Evolutionary conservation across 2,888 invertebrate species (phyloP).

Genomic region (Monoplex corrugatus): DNA sequence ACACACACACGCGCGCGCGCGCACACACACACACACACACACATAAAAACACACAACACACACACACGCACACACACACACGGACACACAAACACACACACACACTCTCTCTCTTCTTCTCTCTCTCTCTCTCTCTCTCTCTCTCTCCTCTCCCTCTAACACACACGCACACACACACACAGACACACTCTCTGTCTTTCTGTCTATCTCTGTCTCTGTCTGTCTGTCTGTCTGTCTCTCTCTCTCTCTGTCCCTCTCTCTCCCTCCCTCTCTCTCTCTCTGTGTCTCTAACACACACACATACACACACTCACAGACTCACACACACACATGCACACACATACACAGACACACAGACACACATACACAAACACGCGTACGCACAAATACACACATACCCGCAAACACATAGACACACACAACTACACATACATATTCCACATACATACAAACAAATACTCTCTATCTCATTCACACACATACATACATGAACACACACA

Average conservation of each 20-base stretch:
- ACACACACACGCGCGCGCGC: neutral
- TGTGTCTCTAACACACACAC: neutral
- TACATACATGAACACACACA: slow-evolving; percentile 16
- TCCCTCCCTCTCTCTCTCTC: too few relatives aligned
- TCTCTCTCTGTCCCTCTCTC: too few relatives aligned
- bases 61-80: neutral
- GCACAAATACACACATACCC: neutral
- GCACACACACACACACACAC: neutral
- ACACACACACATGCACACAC: neutral
- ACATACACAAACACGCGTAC: too few relatives aligned
- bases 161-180: too few relatives aligned
- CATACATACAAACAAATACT: neutral
- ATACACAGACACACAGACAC: neutral
- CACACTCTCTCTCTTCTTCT: too few relatives aligned
- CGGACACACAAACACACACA: too few relatives aligned
- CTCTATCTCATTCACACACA: neutral
- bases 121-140: too few relatives aligned
- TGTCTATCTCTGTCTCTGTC: too few relatives aligned
- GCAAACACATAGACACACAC: neutral
- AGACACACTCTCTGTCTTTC: too few relatives aligned
- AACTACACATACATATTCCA: neutral
- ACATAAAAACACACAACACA: neutral
- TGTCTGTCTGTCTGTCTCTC: too few relatives aligned
- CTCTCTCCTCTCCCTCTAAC: neutral
- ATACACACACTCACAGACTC: neutral